These are phyloP conservation scores for Genyomyrus donnyi DNA, from an alignment of 2,113 vertebrate species.

Conservation along the genomic window DNA sequence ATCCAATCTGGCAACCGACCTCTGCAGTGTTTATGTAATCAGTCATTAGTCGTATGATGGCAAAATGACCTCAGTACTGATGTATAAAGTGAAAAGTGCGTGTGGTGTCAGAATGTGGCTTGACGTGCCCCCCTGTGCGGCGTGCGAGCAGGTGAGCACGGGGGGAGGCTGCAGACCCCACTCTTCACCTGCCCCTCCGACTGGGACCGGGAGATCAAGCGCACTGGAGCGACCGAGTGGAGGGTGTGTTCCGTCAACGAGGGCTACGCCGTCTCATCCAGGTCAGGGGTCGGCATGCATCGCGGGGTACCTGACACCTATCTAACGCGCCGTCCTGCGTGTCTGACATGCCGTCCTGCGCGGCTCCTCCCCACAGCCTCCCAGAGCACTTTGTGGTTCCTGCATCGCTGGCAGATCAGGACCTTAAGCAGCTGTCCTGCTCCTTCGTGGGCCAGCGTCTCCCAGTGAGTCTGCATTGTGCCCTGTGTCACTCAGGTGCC, in stretches of 20 bases:
- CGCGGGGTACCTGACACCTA: background rate
- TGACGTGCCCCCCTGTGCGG: background rate
- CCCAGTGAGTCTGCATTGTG: slow-evolving; percentile 68
- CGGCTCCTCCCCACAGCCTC: slow-evolving; percentile 61
- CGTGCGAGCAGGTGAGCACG: slow-evolving; percentile 54
- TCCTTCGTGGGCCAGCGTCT: slow-evolving; percentile 75
- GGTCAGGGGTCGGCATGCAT: slow-evolving; percentile 51
- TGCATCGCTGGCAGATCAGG: slow-evolving; percentile 86
- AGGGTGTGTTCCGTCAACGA: slow-evolving; percentile 90
- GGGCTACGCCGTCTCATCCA: slow-evolving; percentile 75
- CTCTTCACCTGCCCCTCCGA: slow-evolving; percentile 84
- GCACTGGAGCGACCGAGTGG: slow-evolving; percentile 86
- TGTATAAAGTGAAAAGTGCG: background rate
- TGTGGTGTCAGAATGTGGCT: background rate
- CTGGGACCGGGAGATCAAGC: slow-evolving; percentile 93
- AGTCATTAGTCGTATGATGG: background rate
- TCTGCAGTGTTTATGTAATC: background rate
- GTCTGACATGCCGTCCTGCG: background rate
- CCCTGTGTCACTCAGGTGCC: background rate
- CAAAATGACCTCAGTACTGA: background rate
- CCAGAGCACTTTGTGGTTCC: slow-evolving; percentile 92
- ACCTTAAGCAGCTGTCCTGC: slow-evolving; percentile 76
- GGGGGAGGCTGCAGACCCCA: slow-evolving; percentile 67
- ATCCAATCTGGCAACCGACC: background rate
- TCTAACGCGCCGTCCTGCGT: background rate